Evolutionary conservation across 1,140 invertebrate species (phyloP).

Genomic region (Trigoniulus corallinus): DNA sequence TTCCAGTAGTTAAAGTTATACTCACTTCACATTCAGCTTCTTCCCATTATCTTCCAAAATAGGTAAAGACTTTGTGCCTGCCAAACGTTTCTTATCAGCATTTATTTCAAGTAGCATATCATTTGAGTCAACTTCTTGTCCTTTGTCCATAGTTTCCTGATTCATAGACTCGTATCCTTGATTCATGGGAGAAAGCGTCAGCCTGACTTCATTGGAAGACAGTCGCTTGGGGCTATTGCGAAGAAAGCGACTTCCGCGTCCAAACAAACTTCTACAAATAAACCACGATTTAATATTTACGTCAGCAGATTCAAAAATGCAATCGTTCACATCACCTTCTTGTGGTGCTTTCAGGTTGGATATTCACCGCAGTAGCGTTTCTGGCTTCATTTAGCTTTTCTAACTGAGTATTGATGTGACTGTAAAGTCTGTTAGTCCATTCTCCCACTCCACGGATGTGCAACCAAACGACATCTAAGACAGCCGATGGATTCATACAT

Average conservation of each 20-base stretch:
- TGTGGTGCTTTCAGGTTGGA: too few species aligned
- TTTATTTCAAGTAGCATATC: neutral
- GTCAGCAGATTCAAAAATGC: neutral
- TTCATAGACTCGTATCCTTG: neutral
- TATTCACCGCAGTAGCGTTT: neutral
- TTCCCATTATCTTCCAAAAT: too few species aligned
- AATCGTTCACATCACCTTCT: too few species aligned
- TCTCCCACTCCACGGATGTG: slow-evolving; percentile 85
- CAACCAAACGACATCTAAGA: slow-evolving; percentile 71
- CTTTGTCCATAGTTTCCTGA: neutral
- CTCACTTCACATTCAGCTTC: too few species aligned
- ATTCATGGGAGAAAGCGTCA: neutral
- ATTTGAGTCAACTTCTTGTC: neutral
- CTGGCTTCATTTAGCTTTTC: neutral
- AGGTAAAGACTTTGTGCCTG: neutral
- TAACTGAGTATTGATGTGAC: slow-evolving; percentile 47
- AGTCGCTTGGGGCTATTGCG: neutral
- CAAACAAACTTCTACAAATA: neutral
- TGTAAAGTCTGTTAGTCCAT: slow-evolving; percentile 81
- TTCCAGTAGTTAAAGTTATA: too few species aligned
- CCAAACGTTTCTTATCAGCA: neutral
- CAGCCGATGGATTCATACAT: neutral
- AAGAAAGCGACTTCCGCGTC: neutral
- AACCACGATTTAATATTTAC: too few species aligned
- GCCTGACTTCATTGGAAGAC: too few species aligned